Conservation (phyloP, 2,113 vertebrate genomes). For the Dipodomys stephensi region DNA sequence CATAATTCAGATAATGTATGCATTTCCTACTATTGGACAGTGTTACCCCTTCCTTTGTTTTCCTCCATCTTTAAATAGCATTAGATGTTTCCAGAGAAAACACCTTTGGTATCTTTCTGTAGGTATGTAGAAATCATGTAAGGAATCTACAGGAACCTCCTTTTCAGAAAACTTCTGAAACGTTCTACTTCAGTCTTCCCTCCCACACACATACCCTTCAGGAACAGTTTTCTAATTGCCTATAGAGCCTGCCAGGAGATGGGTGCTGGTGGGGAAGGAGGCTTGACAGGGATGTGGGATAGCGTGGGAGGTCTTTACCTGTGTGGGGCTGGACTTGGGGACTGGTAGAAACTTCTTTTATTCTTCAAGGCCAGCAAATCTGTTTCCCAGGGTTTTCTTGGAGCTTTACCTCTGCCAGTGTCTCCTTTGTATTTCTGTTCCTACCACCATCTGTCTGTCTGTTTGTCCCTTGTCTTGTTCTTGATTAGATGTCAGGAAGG, state of each 20-base stretch:
- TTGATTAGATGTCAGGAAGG: neutral
- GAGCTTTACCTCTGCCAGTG: neutral
- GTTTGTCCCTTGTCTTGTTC: neutral
- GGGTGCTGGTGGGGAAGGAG: neutral
- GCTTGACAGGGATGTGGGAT: too few relatives aligned
- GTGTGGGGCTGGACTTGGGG: neutral
- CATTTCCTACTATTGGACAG: too few relatives aligned
- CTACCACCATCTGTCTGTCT: neutral
- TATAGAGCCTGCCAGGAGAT: neutral
- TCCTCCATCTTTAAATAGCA: neutral
- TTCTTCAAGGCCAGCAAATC: neutral
- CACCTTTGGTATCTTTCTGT: neutral
- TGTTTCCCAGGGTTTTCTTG: too few relatives aligned
- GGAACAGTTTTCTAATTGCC: neutral
- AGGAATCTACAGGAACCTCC: neutral
- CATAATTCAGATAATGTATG: too few relatives aligned
- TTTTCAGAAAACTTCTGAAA: too few relatives aligned
- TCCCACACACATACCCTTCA: neutral
- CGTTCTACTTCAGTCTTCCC: neutral
- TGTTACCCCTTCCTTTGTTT: too few relatives aligned
- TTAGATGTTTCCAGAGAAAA: neutral
- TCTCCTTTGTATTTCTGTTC: neutral
- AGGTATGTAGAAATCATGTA: neutral
- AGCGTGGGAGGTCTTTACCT: fast-evolving
- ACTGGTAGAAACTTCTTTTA: neutral